Evolutionary conservation across 2,113 vertebrate genomes (phyloP), one percentile per base, ranked within the genome.

Genomic region (Lophotis ruficrista): DNA sequence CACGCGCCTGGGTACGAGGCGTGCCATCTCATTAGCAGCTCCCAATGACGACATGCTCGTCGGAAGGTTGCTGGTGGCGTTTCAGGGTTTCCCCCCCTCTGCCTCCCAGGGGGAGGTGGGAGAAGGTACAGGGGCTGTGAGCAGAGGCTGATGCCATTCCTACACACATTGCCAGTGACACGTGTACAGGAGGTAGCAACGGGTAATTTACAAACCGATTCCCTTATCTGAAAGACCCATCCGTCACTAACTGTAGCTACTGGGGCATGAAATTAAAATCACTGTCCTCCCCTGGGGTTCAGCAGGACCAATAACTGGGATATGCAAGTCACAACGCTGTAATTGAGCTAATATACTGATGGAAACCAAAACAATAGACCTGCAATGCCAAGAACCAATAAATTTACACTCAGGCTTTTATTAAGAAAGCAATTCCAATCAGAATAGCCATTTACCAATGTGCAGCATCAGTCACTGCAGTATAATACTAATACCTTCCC

Each of bases 181-280:
- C 78, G 16, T 92, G 86, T 71, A 95, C 75, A 45, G 94, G 93
- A 95, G 96, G 93, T 10, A 69, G 91, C 33, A 45, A 78, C 5
- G 88, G 89, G 75, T 94, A 93, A 97, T 97, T 97, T 92, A 97
- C 89, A 96, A 92, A 96, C 83, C 61, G 78, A 94, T 70, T 92
- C 83, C 95, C 89, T 93, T 94, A 60, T 97, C 94, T 98, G 96
- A 97, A 96, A 97, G 98, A 97, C 87, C 98, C 98, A 99, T 99
- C 98, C 66, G 97, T 99, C 99, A 98, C 98, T 97, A 98, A 94
- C 90, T 87, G 97, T 68, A 97, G 97, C 97, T 96, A 96, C 97
- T 98, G 97, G 97, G 97, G 97, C 97, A 98, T 99, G 98, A 99
- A 99, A 99, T 99, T 99, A 98, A 98, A 99, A 99, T 98, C 97